phyloP scores from a whole-genome alignment of 2,797 vertebrate species.

The Mormyrops attenuatus region DNA sequence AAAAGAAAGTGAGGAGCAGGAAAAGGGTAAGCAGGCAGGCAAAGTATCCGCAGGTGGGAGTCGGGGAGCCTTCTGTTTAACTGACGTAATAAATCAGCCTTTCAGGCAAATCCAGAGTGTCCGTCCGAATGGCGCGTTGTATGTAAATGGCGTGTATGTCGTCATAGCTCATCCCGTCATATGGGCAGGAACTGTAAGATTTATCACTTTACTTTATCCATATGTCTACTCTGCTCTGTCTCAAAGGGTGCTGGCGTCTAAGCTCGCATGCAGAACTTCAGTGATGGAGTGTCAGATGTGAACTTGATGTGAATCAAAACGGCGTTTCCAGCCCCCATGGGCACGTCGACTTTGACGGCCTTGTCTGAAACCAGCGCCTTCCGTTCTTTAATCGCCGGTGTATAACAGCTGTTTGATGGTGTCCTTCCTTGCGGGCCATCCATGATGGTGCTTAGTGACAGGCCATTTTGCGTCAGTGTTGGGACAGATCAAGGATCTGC shows the following conservation, averaged over 20 bases:
- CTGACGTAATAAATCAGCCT: neutral
- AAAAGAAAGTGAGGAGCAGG: neutral
- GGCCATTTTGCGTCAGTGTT: constrained; percentile 34
- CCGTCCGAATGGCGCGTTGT: neutral
- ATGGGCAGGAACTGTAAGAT: neutral
- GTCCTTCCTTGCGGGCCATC: constrained; percentile 17
- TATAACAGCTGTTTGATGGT: neutral
- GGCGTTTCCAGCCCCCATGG: neutral
- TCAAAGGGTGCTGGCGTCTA: neutral
- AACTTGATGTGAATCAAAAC: neutral
- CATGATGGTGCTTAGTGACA: constrained; percentile 27
- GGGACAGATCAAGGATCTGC: constrained; percentile 30
- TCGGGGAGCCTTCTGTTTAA: neutral
- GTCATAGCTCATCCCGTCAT: neutral
- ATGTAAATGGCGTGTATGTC: neutral
- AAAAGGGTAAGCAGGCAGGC: neutral
- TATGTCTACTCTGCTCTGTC: neutral
- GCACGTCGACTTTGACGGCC: neutral
- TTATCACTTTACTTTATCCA: neutral
- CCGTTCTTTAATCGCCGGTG: neutral
- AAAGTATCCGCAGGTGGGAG: neutral
- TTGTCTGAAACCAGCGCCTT: neutral
- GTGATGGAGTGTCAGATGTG: neutral
- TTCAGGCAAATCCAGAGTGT: neutral
- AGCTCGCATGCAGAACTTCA: neutral